Percentiles rank a stretch among this genome's conserved stretches.
Conservation (phyloP, 2,888 invertebrate genomes). For the Microdon myrmicae region DNA sequence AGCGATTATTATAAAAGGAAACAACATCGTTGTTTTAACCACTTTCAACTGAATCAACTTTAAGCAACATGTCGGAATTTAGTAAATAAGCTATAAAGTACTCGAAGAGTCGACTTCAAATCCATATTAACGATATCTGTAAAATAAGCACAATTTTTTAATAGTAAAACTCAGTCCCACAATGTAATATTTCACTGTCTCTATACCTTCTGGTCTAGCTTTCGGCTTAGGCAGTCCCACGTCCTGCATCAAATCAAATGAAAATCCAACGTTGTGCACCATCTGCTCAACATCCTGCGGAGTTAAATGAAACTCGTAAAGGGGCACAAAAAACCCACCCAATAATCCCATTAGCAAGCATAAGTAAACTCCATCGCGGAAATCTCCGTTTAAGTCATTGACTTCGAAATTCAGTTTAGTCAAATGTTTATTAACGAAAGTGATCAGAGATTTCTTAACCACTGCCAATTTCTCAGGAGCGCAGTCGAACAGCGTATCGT, state of each 20-base stretch:
- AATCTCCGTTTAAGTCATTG: constrained; percentile 90
- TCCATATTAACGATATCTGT: constrained; percentile 99
- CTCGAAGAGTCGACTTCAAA: constrained; percentile 94
- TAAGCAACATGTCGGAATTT: constrained; percentile 82
- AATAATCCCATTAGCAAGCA: constrained; percentile 94
- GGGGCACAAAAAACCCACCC: constrained; percentile 97
- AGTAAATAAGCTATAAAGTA: constrained; percentile 95
- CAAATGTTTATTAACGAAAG: constrained; percentile 97
- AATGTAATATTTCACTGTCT: not conserved
- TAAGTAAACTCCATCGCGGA: constrained; percentile 97
- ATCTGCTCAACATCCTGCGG: constrained; percentile 90
- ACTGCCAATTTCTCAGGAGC: constrained; percentile 97
- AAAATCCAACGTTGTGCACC: constrained; percentile 94
- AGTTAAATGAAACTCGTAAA: constrained; percentile 92
- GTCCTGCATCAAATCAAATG: constrained; percentile 98
- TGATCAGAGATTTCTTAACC: constrained; percentile 97
- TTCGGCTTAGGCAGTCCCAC: constrained; percentile 93
- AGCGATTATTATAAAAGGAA: too few species aligned
- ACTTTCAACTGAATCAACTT: too few species aligned
- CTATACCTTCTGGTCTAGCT: constrained; percentile 91
- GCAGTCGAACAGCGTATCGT: constrained; percentile 97
- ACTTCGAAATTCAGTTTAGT: constrained; percentile 97
- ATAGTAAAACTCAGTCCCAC: not conserved
- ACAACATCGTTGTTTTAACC: too few species aligned
- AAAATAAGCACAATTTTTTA: too few species aligned